These are phyloP conservation scores for Xiphophorus birchmanni DNA, from an alignment of 2,797 vertebrate genomes.

Conservation along the genomic window DNA sequence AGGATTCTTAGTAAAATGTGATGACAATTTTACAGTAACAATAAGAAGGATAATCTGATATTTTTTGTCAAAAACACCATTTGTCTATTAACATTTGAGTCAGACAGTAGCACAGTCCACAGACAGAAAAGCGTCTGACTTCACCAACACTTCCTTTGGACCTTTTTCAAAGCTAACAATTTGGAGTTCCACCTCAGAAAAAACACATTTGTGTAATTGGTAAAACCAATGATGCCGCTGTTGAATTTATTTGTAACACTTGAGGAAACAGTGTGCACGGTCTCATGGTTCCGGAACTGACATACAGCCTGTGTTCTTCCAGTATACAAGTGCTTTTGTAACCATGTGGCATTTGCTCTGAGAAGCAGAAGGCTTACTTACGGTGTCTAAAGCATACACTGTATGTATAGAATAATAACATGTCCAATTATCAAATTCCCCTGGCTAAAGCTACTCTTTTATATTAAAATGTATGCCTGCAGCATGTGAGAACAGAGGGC, in stretches of 20 bases:
- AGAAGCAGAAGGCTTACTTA: background rate
- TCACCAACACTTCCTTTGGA: background rate
- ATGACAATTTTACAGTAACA: background rate
- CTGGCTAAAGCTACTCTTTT: slow-evolving; percentile 3
- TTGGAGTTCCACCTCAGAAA: background rate
- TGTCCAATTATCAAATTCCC: slow-evolving; percentile 1
- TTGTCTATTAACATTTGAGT: background rate
- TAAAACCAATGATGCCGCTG: background rate
- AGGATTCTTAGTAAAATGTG: background rate
- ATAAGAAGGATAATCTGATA: background rate
- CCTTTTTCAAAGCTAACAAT: background rate
- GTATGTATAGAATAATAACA: background rate
- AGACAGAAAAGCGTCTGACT: background rate
- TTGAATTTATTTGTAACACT: slow-evolving; percentile 2
- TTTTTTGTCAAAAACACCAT: background rate
- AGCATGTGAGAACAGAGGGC: background rate
- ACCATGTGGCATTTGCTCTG: background rate
- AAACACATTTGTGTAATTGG: background rate
- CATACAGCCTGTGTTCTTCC: slow-evolving; percentile 5
- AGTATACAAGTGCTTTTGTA: slow-evolving; percentile 1
- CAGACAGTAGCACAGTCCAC: background rate
- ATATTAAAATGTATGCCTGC: background rate
- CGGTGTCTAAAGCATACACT: background rate
- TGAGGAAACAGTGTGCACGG: background rate
- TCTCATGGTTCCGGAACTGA: background rate